These are phyloP conservation scores for Sinotaia quadrata DNA, from an alignment of 2,888 invertebrate species.

Conservation along the genomic window DNA sequence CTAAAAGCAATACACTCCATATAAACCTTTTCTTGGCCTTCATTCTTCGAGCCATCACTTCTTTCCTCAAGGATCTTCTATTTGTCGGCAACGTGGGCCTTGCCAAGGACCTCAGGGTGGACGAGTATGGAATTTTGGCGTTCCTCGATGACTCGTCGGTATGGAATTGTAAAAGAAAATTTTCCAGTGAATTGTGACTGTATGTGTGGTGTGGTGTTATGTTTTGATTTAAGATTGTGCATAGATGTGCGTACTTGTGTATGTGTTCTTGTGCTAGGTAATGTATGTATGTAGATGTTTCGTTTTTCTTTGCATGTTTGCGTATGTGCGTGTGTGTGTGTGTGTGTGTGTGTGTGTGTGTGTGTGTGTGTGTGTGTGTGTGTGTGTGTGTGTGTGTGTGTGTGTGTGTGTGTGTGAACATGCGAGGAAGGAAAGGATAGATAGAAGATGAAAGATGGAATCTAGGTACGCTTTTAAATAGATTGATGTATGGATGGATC, in stretches of 20 bases:
- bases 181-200: too few relatives aligned
- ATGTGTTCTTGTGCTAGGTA: background rate
- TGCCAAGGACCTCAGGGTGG: conserved; percentile 46
- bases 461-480: background rate
- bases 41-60: conserved; percentile 78
- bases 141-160: conserved; percentile 33
- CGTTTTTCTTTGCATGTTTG: background rate
- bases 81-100: conserved; percentile 72
- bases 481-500: conserved; percentile 1
- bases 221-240: background rate
- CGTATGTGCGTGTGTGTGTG: conserved; percentile 13
- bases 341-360: conserved; percentile 15
- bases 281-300: background rate
- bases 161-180: too few relatives aligned
- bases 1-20: conserved; percentile 80
- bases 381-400: conserved; percentile 27
- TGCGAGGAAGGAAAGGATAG: conserved; percentile 3
- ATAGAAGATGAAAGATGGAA: background rate
- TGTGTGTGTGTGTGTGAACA: conserved; percentile 17
- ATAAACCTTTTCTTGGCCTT: conserved; percentile 82
- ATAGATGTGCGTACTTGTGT: background rate
- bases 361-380: conserved; percentile 21
- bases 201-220: background rate
- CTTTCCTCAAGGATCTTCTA: conserved; percentile 76
- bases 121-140: conserved; percentile 28